A percentile compares a stretch with the other conserved stretches of the same genome.
Evolutionary conservation across 2,113 vertebrate genomes (phyloP).

Genomic region (Lutjanus erythropterus): DNA sequence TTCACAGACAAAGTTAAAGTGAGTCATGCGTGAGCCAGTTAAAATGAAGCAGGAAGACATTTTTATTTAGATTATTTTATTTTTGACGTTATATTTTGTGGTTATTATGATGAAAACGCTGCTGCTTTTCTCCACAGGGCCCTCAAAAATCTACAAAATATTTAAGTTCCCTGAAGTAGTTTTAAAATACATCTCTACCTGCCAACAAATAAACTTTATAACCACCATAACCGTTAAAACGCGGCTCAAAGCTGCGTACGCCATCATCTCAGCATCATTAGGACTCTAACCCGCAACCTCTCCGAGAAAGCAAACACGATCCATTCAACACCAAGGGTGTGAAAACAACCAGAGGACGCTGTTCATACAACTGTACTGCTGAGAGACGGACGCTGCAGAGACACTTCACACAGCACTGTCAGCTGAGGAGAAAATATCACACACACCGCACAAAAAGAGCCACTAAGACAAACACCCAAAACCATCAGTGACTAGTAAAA

Average conservation of each 20-base stretch:
- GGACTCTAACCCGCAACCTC: slow-evolving; percentile 20
- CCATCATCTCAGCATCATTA: slow-evolving; percentile 19
- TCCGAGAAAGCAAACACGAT: slow-evolving; percentile 63
- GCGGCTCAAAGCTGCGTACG: neutral
- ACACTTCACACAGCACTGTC: slow-evolving; percentile 63
- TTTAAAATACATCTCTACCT: neutral
- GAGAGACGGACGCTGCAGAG: slow-evolving; percentile 38
- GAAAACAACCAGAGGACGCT: slow-evolving; percentile 58
- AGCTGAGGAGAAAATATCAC: slow-evolving; percentile 56
- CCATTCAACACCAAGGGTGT: slow-evolving; percentile 33
- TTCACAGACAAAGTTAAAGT: too few relatives aligned
- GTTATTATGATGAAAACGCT: too few relatives aligned
- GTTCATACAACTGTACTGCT: slow-evolving; percentile 47
- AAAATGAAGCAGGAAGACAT: too few relatives aligned
- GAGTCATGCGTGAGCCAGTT: too few relatives aligned
- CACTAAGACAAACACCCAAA: slow-evolving; percentile 43
- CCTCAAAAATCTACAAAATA: too few relatives aligned
- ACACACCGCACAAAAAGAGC: slow-evolving; percentile 52
- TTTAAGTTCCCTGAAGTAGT: neutral
- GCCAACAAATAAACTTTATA: neutral
- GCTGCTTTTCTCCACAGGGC: too few relatives aligned
- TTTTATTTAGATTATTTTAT: too few relatives aligned
- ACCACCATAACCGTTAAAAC: neutral
- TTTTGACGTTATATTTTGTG: too few relatives aligned
- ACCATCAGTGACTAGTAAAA: slow-evolving; percentile 24